Base-by-base conservation (phyloP, 2,888 invertebrate genomes). In the Lucinisca nassula region DNA sequence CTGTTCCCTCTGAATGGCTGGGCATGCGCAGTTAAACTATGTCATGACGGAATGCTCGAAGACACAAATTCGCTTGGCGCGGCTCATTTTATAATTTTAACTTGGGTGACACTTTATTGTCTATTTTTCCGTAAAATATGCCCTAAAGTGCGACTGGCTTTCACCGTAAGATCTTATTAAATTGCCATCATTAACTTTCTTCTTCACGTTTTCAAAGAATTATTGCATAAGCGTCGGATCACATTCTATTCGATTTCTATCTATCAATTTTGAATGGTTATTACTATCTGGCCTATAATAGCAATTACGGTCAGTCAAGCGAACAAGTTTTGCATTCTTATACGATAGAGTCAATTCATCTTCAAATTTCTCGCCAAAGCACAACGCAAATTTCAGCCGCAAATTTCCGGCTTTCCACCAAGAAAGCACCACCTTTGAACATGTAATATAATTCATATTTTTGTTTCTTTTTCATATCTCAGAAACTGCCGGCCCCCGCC, bases 91-190 rank as follows among this genome's bases (percentile, higher is more conserved):
- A 87, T 88, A 90, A 87, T 90, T 90, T 79, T 67, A 87, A 87
- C 85, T 82, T 90, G 85, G 90, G 90, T 90, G 90, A 55, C 40
- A 88, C 6, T 78, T 90, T 90, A 87, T 87, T 90, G 87, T 87
- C 85, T 82, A 75, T 30, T 45, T 45, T 74, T 40, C 45, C 21
- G 45, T 74, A 49, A 30, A 40, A 45, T 4, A 24, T 74, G 49
- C 40, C 45, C 40, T 45, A 30, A 30, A 74, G 45, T 45, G 45
- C 30, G 49, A 27, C 49, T 74, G 38, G 24, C 74, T 74, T 74
- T 49, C 30, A 49, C 40, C 45, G 27, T 74, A 74, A 74, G 74
- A 74, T 49, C 74, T 49, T 45, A 49, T 77, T 84, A 85, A 90
- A 85, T 82, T 84, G 84, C 85, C 84, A 90, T 90, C 81, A 90